Evolutionary conservation across 2,797 vertebrate genomes (phyloP).

Genomic region (Amniataba percoides): DNA sequence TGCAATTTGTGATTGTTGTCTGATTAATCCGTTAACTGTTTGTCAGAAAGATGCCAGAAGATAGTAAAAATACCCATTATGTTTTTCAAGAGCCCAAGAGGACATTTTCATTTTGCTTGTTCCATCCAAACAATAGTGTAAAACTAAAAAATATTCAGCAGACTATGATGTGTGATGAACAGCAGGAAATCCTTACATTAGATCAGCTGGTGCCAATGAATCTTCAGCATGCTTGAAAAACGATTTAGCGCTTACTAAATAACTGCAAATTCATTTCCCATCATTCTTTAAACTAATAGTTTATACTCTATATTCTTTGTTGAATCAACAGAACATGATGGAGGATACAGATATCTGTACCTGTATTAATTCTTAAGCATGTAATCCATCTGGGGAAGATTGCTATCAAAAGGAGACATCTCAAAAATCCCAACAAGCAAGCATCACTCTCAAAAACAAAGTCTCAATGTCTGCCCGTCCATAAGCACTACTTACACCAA

Average conservation of each 20-base stretch:
- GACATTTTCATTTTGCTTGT: background rate
- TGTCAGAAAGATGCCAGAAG: background rate
- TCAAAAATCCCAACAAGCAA: constrained; percentile 50
- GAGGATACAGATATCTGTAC: background rate
- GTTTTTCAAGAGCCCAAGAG: background rate
- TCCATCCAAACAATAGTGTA: too few relatives aligned
- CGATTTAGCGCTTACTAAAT: background rate
- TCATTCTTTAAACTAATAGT: background rate
- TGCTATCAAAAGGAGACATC: constrained; percentile 52
- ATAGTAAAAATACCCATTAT: background rate
- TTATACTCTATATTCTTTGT: background rate
- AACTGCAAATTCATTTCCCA: background rate
- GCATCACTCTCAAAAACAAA: constrained; percentile 60
- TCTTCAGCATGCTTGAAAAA: background rate
- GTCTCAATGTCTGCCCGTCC: constrained; percentile 61
- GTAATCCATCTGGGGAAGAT: background rate
- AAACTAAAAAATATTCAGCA: too few relatives aligned
- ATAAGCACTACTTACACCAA: constrained; percentile 55
- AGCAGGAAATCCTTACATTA: background rate
- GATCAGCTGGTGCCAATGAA: background rate
- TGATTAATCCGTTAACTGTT: background rate
- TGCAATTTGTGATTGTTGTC: background rate
- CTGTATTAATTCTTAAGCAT: background rate
- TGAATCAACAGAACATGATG: background rate
- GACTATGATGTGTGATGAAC: background rate